Evolutionary conservation across 2,113 vertebrate species (phyloP).

Genomic region (Pithys albifrons): DNA sequence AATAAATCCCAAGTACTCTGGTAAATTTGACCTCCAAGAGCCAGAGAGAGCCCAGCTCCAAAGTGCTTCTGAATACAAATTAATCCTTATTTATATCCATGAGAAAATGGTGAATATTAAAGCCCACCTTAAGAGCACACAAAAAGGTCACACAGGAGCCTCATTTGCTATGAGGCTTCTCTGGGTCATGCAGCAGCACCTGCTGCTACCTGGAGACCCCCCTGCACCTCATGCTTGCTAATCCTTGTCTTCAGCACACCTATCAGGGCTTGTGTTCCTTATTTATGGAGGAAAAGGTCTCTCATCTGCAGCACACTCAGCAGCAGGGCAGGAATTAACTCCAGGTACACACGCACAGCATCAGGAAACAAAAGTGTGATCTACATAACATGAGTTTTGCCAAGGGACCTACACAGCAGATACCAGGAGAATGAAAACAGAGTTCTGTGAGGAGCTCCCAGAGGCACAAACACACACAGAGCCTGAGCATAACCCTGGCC

Average conservation of each 20-base stretch:
- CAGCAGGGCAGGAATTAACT: not conserved
- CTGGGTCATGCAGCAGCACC: not conserved
- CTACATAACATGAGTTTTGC: not conserved
- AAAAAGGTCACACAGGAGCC: not conserved
- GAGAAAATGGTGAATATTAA: accelerated
- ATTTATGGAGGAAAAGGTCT: not conserved
- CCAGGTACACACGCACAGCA: not conserved
- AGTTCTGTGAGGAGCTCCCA: not conserved
- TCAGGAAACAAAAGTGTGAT: not conserved
- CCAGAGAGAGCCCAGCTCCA: not conserved
- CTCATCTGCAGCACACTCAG: not conserved
- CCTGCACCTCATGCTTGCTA: not conserved
- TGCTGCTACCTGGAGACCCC: not conserved
- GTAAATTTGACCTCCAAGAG: not conserved
- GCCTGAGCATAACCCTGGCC: not conserved
- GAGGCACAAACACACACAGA: not conserved
- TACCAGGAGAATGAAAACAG: not conserved
- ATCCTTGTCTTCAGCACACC: not conserved
- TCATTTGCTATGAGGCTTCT: not conserved
- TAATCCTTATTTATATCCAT: not conserved
- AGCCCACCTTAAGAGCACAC: not conserved
- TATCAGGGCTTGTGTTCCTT: not conserved
- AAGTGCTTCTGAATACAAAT: not conserved
- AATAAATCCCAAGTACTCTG: not conserved
- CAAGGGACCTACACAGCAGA: not conserved